Conservation (phyloP, 2,888 invertebrate species). For the Lepidocyrtoides sp. region DNA sequence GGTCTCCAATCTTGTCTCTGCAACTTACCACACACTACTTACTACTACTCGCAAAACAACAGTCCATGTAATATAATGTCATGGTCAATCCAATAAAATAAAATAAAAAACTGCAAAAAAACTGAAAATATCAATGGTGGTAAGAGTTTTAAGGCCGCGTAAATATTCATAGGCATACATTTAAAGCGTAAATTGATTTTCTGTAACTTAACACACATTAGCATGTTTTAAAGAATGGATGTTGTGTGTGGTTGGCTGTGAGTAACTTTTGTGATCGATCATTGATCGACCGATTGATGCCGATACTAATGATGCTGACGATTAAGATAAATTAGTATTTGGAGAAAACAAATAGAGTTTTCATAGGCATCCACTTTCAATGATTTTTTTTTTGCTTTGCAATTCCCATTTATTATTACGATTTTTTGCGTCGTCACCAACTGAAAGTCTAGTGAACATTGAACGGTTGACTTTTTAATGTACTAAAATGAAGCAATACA, state of each 20-base stretch:
- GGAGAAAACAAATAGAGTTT: too few relatives aligned
- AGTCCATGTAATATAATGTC: conserved; percentile 49
- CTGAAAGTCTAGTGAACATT: conserved; percentile 19
- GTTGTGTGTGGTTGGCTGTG: too few relatives aligned
- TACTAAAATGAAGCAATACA: neutral
- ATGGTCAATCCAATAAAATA: conserved; percentile 43
- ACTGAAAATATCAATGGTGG: neutral
- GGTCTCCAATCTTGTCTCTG: neutral
- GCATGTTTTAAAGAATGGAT: too few relatives aligned
- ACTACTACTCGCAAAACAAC: too few relatives aligned
- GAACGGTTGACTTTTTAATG: neutral
- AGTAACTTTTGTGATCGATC: too few relatives aligned
- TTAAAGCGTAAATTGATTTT: too few relatives aligned
- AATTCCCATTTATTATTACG: neutral
- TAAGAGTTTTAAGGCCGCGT: neutral
- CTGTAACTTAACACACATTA: too few relatives aligned
- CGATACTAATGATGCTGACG: too few relatives aligned
- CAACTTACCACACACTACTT: conserved; percentile 28
- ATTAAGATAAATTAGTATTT: neutral
- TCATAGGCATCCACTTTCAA: neutral
- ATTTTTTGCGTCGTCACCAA: conserved; percentile 3
- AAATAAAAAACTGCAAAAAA: neutral
- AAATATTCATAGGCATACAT: too few relatives aligned
- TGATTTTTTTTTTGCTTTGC: neutral
- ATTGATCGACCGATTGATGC: too few relatives aligned